A percentile compares a stretch with the other conserved stretches of the same genome.
Evolutionary conservation across 1,140 invertebrate species (phyloP).

Genomic region (Oryzaephilus surinamensis): DNA sequence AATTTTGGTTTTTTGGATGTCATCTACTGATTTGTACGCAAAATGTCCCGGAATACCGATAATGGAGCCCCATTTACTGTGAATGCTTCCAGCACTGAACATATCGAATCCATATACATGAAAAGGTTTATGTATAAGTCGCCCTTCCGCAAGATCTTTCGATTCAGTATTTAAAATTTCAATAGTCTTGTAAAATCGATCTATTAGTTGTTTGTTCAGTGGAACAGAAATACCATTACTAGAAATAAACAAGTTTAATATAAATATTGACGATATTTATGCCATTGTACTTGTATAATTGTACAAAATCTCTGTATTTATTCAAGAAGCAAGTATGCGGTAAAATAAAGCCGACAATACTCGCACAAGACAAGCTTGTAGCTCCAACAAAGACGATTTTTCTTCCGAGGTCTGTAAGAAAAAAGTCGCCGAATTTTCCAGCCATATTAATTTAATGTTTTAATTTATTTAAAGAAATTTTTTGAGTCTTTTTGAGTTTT

Average conservation of each 20-base stretch:
- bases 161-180: conserved; percentile 35
- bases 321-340: too few species aligned
- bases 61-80: conserved; percentile 40
- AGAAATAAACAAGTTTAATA: conserved; percentile 19
- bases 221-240: conserved; percentile 39
- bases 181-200: conserved; percentile 39
- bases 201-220: conserved; percentile 32
- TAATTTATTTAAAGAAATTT: too few species aligned
- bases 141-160: conserved; percentile 33
- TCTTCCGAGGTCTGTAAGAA: too few species aligned
- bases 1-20: conserved; percentile 43
- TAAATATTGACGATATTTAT: too few species aligned
- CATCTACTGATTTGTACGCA: conserved; percentile 36
- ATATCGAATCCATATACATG: conserved; percentile 52
- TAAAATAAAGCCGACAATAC: too few species aligned
- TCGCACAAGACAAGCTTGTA: too few species aligned
- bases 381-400: too few species aligned
- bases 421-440: too few species aligned
- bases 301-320: too few species aligned
- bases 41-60: conserved; percentile 57
- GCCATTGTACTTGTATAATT: too few species aligned
- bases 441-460: too few species aligned
- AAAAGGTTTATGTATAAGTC: conserved; percentile 43
- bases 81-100: conserved; percentile 41
- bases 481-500: too few species aligned